phyloP scores from a whole-genome alignment of 1,140 invertebrate genomes.

The Dendroctonus valens region DNA sequence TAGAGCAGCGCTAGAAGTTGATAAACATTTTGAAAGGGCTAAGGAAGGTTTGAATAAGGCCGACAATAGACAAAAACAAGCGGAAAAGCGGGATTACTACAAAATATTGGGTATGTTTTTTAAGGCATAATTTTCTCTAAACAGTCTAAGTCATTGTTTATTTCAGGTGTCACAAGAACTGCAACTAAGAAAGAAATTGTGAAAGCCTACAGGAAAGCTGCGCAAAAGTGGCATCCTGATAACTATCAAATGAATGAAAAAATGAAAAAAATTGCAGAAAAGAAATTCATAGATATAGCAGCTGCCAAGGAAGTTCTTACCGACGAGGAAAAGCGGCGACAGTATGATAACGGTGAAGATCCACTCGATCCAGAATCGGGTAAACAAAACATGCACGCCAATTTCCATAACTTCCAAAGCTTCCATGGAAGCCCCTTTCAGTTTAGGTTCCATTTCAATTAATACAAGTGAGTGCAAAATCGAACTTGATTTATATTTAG shows the following conservation, averaged over 20 bases:
- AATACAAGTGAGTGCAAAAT: background rate
- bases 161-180: constrained; percentile 71
- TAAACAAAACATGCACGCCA: constrained; percentile 70
- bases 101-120: constrained; percentile 67
- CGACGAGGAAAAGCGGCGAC: constrained; percentile 84
- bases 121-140: constrained; percentile 1
- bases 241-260: constrained; percentile 87
- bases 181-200: constrained; percentile 91
- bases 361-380: constrained; percentile 92
- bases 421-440: constrained; percentile 89
- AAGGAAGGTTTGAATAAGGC: constrained; percentile 87
- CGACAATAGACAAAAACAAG: constrained; percentile 91
- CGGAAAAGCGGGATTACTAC: constrained; percentile 96
- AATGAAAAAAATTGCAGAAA: constrained; percentile 90
- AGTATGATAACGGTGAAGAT: constrained; percentile 95
- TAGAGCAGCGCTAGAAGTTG: constrained; percentile 75
- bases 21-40: constrained; percentile 76
- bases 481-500: no score
- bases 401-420: constrained; percentile 68
- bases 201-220: constrained; percentile 96
- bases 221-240: constrained; percentile 99
- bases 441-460: constrained; percentile 94
- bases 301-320: constrained; percentile 96
- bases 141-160: background rate
- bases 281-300: constrained; percentile 98